Percentiles rank a stretch among this genome's conserved stretches.
These are phyloP conservation scores for Siderastrea siderea DNA, from an alignment of 92 coral and sea anemone genomes.

Conservation along the genomic window DNA sequence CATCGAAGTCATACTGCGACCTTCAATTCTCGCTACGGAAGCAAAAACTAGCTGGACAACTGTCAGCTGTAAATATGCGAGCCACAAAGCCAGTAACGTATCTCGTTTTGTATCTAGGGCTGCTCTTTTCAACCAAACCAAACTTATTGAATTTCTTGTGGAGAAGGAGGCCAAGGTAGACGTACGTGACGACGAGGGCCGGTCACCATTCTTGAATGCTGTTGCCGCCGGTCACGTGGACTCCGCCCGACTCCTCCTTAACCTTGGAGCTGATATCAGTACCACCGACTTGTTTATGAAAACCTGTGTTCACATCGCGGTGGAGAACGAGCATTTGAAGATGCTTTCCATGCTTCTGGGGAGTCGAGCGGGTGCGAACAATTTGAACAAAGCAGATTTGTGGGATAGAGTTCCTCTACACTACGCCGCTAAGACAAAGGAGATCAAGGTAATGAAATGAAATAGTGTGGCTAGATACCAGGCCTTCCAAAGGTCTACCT, in stretches of 20 bases:
- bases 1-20: too few relatives aligned
- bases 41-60: too few relatives aligned
- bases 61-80: too few relatives aligned
- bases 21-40: too few relatives aligned
- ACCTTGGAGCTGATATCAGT: slow-evolving; percentile 55
- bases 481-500: too few relatives aligned
- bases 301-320: slow-evolving; percentile 78
- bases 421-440: slow-evolving; percentile 68
- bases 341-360: slow-evolving; percentile 60
- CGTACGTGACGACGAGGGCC: slow-evolving; percentile 56
- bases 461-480: not conserved
- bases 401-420: slow-evolving; percentile 80
- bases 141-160: slow-evolving; percentile 58
- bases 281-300: slow-evolving; percentile 57
- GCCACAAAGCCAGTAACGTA: too few relatives aligned
- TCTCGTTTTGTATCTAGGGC: slow-evolving; percentile 17
- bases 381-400: slow-evolving; percentile 57
- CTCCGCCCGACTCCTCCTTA: slow-evolving; percentile 43
- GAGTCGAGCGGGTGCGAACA: slow-evolving; percentile 14
- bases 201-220: slow-evolving; percentile 80
- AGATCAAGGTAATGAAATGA: slow-evolving; percentile 56
- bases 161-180: slow-evolving; percentile 68
- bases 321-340: slow-evolving; percentile 63
- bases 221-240: slow-evolving; percentile 57
- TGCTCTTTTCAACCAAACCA: slow-evolving; percentile 53